phyloP scores from a whole-genome alignment of 2,797 vertebrate genomes.

The Gallinago solitaria region DNA sequence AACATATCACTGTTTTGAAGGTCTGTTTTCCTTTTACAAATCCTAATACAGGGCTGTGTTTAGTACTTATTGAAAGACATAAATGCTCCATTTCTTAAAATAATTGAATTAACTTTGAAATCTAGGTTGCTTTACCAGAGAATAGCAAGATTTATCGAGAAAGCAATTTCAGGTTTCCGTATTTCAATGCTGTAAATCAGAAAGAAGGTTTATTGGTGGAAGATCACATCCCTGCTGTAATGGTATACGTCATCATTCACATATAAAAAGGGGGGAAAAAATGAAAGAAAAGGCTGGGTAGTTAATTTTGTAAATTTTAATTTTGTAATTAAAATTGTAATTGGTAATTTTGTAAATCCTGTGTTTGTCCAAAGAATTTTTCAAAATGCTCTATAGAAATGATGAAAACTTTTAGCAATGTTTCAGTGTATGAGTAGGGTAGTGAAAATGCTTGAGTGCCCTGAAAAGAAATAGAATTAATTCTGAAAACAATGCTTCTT shows the following conservation, averaged over 20 bases:
- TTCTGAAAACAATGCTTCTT: not conserved
- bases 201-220: not conserved
- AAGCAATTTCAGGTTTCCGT: constrained; percentile 16
- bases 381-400: not conserved
- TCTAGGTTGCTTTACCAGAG: constrained; percentile 10
- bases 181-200: not conserved
- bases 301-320: not conserved
- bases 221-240: not conserved
- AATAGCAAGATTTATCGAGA: constrained; percentile 2
- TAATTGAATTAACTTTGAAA: constrained; percentile 31
- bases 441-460: not conserved
- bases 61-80: not conserved
- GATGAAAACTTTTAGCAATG: not conserved
- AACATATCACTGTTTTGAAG: not conserved
- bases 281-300: not conserved
- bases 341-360: not conserved
- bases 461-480: not conserved
- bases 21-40: not conserved
- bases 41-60: not conserved
- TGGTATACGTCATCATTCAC: not conserved
- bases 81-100: not conserved
- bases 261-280: not conserved
- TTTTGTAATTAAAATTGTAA: too few species aligned
- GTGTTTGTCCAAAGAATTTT: not conserved
- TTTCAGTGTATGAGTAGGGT: not conserved